These are phyloP conservation scores for Aphaenogaster ashmeadi DNA, from an alignment of 1,140 invertebrate species.

Conservation along the genomic window DNA sequence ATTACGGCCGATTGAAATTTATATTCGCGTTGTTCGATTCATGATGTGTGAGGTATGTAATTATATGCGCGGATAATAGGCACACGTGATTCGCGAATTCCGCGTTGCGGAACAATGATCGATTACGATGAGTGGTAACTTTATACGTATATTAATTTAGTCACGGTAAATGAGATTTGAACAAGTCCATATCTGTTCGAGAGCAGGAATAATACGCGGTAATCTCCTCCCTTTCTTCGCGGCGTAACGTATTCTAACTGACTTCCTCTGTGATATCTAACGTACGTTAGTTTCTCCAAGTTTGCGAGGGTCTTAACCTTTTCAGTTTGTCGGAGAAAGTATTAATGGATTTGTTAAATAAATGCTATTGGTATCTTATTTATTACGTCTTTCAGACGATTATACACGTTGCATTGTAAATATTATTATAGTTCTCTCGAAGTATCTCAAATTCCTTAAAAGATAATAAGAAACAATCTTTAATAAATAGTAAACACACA, in stretches of 20 bases:
- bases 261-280: constrained; percentile 34
- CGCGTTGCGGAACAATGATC: constrained; percentile 20
- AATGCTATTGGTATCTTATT: constrained; percentile 27
- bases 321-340: constrained; percentile 54
- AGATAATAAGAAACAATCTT: not conserved
- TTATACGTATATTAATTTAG: constrained; percentile 31
- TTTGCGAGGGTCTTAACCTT: constrained; percentile 58
- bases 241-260: constrained; percentile 11
- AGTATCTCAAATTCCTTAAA: not conserved
- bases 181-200: not conserved
- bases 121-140: not conserved
- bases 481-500: not conserved
- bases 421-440: not conserved
- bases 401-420: not conserved
- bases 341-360: constrained; percentile 48
- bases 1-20: constrained; percentile 52
- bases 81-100: not conserved
- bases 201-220: not conserved
- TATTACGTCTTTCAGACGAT: not conserved
- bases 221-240: constrained; percentile 17
- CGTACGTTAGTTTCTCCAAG: constrained; percentile 55
- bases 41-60: not conserved
- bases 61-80: constrained; percentile 23
- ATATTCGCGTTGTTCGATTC: constrained; percentile 25
- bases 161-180: constrained; percentile 23